Evolutionary conservation across 1,140 invertebrate genomes (phyloP), one percentile per base, ranked within the genome.

Genomic region (Diorhabda sublineata): DNA sequence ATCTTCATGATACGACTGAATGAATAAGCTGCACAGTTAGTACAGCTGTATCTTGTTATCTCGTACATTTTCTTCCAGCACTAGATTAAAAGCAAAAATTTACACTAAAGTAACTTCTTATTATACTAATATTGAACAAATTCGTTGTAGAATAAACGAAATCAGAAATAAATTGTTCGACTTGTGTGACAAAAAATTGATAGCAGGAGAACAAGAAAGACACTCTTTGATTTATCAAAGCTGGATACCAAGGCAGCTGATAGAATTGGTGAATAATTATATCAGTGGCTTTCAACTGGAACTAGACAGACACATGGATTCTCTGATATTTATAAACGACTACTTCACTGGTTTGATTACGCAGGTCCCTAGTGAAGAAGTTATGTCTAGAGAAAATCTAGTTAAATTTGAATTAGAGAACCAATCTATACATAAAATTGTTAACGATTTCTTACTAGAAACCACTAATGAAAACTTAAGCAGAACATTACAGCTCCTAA

Each of bases 221-320:
- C 71, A 76, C 11, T 70, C 75, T 3, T 79, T 86, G 7, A 82
- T 88, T 47, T 66, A 72, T 62, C 81, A 85, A 69, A 81, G 85
- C 59, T 88, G 87, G 86, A 71, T 81, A 1, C 72, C 82, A 43
- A 78, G 78, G 58, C 84, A 86, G 71, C 70, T 85, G 0, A 79
- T 81, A n/a, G 75, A 82, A 45, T 77, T 88, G 52, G 76, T 77
- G 2, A 87, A 88, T 72, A 81, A 84, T 43, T 87, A 83, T 67
- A 79, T 85, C 26, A 83, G 80, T 9, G 82, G 83, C 43, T 77
- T 87, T 74, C 87, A 88, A 72, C 73, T 82, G 5, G 87, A 89
- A 78, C 62, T 87, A 26, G 86, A 88, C 72, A 80, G 87, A 77
- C 26, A 67, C 68, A 69, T 77, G 2, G 80, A 84, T 61, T 85